Evolutionary conservation across 2,797 vertebrate species (phyloP), one percentile per base, ranked within the genome.

Genomic region (Schizopygopsis pylzovi): DNA sequence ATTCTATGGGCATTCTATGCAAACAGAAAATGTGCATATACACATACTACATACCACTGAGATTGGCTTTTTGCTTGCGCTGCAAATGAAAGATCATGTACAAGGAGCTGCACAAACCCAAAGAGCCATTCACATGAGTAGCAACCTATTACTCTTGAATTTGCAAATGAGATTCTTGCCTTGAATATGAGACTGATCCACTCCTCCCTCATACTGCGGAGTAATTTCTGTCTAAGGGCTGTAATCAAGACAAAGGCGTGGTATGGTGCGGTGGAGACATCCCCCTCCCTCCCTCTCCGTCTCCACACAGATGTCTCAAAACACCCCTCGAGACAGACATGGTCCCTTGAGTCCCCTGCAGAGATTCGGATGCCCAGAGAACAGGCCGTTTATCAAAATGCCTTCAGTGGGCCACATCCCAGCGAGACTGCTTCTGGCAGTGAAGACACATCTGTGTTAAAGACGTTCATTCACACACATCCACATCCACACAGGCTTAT

Each of bases 371-470:
- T 90, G 87, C 87, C 84, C 76, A 87, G 76, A 81, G 86, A 88
- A 87, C 86, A 87, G 85, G 83, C 80, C 83, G 87, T 87, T 89
- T 87, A 86, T 91, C 89, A 88, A 81, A 80, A 86, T 81, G 82
- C 82, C 84, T 84, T 78, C 71, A 77, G 76, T 81, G 84, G 79
- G 79, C 87, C 82, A 78, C 79, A 37, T 88, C 83, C 83, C 49
- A 43, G 49, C 71, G 72, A 86, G 88, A 84, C 73, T 75, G 84
- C 86, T 73, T 84, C 78, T 84, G 73, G 84, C 88, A 79, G 78
- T 20, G 79, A 77, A 84, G 72, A 82, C 56, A 84, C 86, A 85
- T 85, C 73, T 86, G 77, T 84, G 86, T 85, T 76, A 75, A 25
- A 80, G 61, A 84, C 73, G 65, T 59, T 65, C 28, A 83, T 49